Conservation (phyloP, 2,797 vertebrate genomes). For the Typhlichthys subterraneus region DNA sequence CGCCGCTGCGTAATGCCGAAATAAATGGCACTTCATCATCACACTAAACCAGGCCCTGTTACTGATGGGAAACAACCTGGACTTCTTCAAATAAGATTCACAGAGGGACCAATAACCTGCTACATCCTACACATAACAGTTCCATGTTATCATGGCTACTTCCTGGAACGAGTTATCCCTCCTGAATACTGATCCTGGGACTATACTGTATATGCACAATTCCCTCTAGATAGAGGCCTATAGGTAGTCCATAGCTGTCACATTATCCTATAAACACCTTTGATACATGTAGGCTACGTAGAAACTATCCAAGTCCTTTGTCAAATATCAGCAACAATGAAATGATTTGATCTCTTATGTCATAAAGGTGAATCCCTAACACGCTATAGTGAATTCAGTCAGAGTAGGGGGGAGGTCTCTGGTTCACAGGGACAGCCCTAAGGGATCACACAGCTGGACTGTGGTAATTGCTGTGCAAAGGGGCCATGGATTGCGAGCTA, state of each 20-base stretch:
- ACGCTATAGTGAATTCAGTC: slow-evolving; percentile 13
- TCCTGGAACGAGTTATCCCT: slow-evolving; percentile 42
- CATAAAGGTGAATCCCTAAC: slow-evolving; percentile 13
- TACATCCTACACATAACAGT: slow-evolving; percentile 51
- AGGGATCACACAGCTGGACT: slow-evolving; percentile 73
- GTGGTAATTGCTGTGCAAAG: slow-evolving; percentile 67
- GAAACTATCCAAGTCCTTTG: background rate
- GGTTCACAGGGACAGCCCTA: slow-evolving; percentile 42
- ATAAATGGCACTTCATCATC: slow-evolving; percentile 58
- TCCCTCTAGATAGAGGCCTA: too few species aligned
- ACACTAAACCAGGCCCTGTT: slow-evolving; percentile 26
- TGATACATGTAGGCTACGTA: background rate
- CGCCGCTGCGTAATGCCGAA: background rate
- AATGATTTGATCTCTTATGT: slow-evolving; percentile 6
- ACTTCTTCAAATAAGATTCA: slow-evolving; percentile 49
- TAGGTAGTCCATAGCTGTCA: background rate
- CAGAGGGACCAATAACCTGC: slow-evolving; percentile 51
- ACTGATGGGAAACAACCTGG: slow-evolving; percentile 60
- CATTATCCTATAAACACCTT: background rate
- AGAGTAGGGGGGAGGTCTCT: slow-evolving; percentile 54
- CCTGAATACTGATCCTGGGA: slow-evolving; percentile 34
- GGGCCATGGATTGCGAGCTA: slow-evolving; percentile 31
- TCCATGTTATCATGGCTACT: slow-evolving; percentile 36
- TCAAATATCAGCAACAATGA: background rate
- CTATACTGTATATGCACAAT: slow-evolving; percentile 12